Evolutionary conservation across 2,888 invertebrate genomes (phyloP).

Genomic region (Agrochola circellaris): DNA sequence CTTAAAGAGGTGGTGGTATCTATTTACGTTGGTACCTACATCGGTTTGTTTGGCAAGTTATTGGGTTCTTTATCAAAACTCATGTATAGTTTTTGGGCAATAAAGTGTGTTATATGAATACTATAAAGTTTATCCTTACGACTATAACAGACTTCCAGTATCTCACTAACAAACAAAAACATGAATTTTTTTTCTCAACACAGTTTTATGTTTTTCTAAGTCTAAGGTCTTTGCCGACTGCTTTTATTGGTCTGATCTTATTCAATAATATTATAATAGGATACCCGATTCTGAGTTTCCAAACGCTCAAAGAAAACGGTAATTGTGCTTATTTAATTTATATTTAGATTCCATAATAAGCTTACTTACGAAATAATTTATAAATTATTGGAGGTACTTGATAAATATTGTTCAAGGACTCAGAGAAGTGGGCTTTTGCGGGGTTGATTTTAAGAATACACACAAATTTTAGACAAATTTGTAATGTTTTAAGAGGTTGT

Average conservation of each 20-base stretch:
- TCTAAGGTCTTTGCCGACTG: no score
- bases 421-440: neutral
- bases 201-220: neutral
- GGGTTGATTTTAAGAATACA: neutral
- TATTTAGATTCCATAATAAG: neutral
- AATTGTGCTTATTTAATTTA: neutral
- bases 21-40: neutral
- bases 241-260: no score
- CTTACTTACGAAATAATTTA: neutral
- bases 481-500: no score
- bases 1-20: neutral
- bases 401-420: constrained; percentile 1
- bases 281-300: neutral
- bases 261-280: neutral
- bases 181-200: neutral
- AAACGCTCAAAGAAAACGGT: neutral
- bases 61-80: neutral
- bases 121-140: neutral
- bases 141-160: neutral
- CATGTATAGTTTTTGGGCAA: neutral
- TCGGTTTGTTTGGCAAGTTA: neutral
- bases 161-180: constrained; percentile 8
- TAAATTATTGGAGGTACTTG: neutral
- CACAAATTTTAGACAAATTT: neutral
- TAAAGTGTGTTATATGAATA: neutral